phyloP scores from a whole-genome alignment of 37 sponge, comb jelly and placozoan genomes.

The Oopsacas minuta region DNA sequence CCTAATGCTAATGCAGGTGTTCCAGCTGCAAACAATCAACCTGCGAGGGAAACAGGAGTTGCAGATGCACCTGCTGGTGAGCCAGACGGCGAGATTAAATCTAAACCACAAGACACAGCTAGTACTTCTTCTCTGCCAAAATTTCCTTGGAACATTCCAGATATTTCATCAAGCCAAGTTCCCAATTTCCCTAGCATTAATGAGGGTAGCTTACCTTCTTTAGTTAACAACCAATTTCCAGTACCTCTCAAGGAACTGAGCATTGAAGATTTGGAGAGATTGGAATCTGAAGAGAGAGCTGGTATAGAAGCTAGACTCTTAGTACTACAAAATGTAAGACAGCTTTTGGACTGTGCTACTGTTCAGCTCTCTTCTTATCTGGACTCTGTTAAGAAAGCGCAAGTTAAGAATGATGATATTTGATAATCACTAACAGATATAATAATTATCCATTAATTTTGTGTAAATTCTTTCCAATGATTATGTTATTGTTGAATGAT shows the following conservation, averaged over 20 bases:
- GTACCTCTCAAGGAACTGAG: conserved; percentile 25
- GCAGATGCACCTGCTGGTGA: not conserved
- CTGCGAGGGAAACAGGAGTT: not conserved
- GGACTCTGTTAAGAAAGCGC: not conserved
- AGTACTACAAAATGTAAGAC: conserved; percentile 68
- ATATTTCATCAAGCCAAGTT: not conserved
- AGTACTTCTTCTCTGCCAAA: not conserved
- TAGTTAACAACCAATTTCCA: not conserved
- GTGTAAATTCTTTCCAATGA: not conserved
- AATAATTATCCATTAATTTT: not conserved
- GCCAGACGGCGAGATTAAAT: not conserved
- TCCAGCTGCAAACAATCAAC: not conserved
- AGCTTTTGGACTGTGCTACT: conserved; percentile 70
- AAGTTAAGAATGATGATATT: not conserved
- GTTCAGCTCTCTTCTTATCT: conserved; percentile 30
- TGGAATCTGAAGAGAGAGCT: conserved; percentile 74
- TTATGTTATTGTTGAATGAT: not conserved
- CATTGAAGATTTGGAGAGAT: conserved; percentile 49
- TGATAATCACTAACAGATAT: too few species aligned
- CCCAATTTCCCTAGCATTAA: not conserved
- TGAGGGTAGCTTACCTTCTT: not conserved
- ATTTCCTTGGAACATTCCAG: not conserved
- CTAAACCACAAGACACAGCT: not conserved
- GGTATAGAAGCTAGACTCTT: conserved; percentile 74
- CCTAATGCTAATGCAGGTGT: not conserved